A percentile compares a stretch with the other conserved stretches of the same genome.
phyloP scores from a whole-genome alignment of 2,888 invertebrate species.

The Lasioglossum oenotherae region DNA sequence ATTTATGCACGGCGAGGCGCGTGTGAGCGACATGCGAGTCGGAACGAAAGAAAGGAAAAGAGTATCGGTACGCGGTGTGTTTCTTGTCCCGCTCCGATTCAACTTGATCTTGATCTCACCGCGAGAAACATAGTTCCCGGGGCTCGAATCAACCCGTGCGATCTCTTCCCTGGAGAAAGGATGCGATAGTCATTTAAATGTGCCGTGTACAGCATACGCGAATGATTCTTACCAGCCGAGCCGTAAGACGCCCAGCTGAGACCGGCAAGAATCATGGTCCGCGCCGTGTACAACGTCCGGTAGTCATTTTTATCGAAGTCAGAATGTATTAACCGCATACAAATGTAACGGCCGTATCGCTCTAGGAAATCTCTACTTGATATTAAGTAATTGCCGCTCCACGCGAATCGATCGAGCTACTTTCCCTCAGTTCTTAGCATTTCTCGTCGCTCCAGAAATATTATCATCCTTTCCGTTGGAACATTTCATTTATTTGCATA shows the following conservation, averaged over 20 bases:
- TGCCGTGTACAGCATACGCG: neutral
- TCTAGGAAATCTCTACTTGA: neutral
- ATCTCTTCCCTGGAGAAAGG: conserved; percentile 1
- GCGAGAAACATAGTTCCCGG: conserved; percentile 15
- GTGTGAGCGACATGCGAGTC: conserved; percentile 29
- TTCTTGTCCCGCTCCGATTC: conserved; percentile 38
- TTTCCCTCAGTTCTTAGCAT: neutral
- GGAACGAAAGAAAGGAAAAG: conserved; percentile 31
- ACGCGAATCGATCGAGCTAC: neutral
- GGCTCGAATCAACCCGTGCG: conserved; percentile 24
- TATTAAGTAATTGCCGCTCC: neutral
- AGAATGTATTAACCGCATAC: neutral
- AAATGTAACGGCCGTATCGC: neutral
- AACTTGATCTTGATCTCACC: conserved; percentile 42
- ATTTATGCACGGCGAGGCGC: conserved; percentile 42
- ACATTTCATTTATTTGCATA: neutral
- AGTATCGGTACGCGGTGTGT: conserved; percentile 18
- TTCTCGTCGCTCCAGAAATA: neutral
- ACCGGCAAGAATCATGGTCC: conserved; percentile 10
- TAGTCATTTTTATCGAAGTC: neutral
- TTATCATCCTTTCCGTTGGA: neutral
- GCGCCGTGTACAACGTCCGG: neutral
- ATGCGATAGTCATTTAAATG: conserved; percentile 12
- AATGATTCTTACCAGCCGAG: neutral
- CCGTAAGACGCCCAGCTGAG: conserved; percentile 4